A percentile compares a stretch with the other conserved stretches of the same genome.
Conservation (phyloP, 2,888 invertebrate species). For the Nebria salina region DNA sequence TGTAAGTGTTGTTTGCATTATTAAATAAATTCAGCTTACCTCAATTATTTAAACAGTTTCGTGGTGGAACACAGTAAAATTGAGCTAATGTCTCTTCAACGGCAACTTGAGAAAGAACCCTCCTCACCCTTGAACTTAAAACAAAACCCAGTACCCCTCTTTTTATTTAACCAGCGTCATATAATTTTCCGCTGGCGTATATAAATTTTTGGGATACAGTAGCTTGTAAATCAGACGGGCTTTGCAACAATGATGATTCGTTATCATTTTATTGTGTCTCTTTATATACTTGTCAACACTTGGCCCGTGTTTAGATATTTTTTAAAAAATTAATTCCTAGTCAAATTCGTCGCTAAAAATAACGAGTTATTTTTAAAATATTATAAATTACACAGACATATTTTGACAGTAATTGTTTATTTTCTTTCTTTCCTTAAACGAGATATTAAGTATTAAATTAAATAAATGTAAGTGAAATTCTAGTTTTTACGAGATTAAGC, state of each 20-base stretch:
- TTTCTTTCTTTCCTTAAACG: not conserved
- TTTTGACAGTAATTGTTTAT: not conserved
- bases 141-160: conserved; percentile 23
- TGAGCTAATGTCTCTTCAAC: conserved; percentile 12
- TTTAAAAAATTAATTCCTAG: not conserved
- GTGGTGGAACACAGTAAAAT: not conserved
- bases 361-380: not conserved
- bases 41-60: conserved; percentile 11
- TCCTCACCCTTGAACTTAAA: conserved; percentile 16
- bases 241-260: not conserved
- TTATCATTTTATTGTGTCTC: conserved; percentile 17
- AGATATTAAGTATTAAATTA: not conserved
- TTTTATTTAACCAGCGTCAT: conserved; percentile 24
- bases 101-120: conserved; percentile 21
- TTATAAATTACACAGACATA: not conserved
- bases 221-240: conserved; percentile 27
- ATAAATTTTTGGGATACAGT: conserved; percentile 25
- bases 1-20: not conserved
- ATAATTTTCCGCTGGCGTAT: conserved; percentile 30
- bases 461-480: not conserved
- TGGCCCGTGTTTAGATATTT: not conserved
- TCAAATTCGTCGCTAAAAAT: conserved; percentile 2
- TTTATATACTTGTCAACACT: not conserved
- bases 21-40: conserved; percentile 16
- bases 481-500: not conserved